Conservation (phyloP, 2,888 invertebrate species). For the Tenthredo notha region DNA sequence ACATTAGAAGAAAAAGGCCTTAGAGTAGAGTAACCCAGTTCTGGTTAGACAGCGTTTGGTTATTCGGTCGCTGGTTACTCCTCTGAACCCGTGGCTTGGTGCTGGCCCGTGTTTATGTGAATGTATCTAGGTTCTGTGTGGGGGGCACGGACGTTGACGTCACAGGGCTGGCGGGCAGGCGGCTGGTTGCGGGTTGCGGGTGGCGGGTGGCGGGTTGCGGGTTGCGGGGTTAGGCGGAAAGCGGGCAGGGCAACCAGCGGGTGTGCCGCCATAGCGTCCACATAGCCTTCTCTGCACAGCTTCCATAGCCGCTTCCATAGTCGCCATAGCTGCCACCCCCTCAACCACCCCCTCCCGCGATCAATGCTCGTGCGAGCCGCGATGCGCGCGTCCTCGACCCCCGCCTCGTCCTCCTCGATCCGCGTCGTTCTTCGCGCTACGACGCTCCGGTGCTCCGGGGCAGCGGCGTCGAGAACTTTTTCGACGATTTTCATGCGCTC, state of each 20-base stretch:
- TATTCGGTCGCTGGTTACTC: constrained; percentile 48
- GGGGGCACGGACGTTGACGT: constrained; percentile 53
- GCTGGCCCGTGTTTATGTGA: constrained; percentile 53
- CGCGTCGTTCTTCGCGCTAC: constrained; percentile 45
- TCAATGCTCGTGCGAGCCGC: constrained; percentile 75
- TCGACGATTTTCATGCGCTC: constrained; percentile 11
- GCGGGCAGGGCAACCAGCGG: constrained; percentile 50
- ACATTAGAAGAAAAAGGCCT: neutral
- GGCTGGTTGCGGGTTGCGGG: constrained; percentile 36
- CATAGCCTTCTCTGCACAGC: constrained; percentile 54
- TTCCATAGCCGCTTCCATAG: constrained; percentile 46
- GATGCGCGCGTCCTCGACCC: constrained; percentile 74
- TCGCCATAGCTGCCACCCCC: constrained; percentile 56
- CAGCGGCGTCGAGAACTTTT: constrained; percentile 24
- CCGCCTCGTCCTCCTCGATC: constrained; percentile 53
- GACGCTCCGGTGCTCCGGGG: constrained; percentile 41
- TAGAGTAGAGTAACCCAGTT: constrained; percentile 52
- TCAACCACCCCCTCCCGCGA: constrained; percentile 69
- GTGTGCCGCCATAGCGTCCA: constrained; percentile 49
- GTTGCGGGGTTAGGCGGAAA: constrained; percentile 25
- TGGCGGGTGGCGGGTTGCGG: neutral
- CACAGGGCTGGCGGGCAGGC: constrained; percentile 53
- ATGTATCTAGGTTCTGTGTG: constrained; percentile 54
- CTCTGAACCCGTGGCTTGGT: constrained; percentile 45
- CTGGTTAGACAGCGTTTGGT: constrained; percentile 51